Evolutionary conservation across 2,113 vertebrate genomes (phyloP).

Genomic region (Chrysochloris asiatica): DNA sequence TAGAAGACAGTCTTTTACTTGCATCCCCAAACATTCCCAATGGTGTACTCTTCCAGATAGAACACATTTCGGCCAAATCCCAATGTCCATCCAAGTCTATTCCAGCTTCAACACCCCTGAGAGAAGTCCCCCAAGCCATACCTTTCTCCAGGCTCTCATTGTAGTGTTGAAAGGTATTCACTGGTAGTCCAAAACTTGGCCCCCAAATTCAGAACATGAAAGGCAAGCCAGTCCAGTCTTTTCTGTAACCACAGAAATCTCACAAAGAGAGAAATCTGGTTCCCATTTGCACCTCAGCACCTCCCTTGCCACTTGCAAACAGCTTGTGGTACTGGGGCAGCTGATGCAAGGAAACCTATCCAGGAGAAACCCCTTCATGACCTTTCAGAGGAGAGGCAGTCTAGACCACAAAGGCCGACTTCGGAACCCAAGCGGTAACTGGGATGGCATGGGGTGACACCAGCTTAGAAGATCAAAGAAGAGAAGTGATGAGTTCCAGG

Average conservation of each 20-base stretch:
- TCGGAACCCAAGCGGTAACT: background rate
- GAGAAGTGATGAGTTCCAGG: background rate
- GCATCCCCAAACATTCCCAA: background rate
- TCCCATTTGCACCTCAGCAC: slow-evolving; percentile 40
- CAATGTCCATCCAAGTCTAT: background rate
- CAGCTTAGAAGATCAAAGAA: background rate
- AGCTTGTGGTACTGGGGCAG: background rate
- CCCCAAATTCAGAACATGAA: background rate
- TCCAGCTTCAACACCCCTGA: rapidly evolving
- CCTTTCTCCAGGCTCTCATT: background rate
- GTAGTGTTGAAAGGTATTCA: background rate
- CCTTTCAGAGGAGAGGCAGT: background rate
- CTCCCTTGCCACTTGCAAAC: background rate
- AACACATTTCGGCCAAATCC: background rate
- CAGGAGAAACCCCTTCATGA: background rate
- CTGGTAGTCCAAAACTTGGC: background rate
- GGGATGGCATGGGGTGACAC: background rate
- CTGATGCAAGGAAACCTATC: background rate
- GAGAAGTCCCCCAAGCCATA: background rate
- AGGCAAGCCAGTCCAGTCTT: background rate
- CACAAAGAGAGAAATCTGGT: slow-evolving; percentile 39
- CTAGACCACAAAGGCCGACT: background rate
- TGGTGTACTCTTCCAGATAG: background rate
- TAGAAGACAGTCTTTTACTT: background rate
- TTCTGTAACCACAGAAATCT: background rate